These are phyloP conservation scores for Hafferia zeledoni DNA, from an alignment of 2,797 vertebrate genomes.

Conservation along the genomic window DNA sequence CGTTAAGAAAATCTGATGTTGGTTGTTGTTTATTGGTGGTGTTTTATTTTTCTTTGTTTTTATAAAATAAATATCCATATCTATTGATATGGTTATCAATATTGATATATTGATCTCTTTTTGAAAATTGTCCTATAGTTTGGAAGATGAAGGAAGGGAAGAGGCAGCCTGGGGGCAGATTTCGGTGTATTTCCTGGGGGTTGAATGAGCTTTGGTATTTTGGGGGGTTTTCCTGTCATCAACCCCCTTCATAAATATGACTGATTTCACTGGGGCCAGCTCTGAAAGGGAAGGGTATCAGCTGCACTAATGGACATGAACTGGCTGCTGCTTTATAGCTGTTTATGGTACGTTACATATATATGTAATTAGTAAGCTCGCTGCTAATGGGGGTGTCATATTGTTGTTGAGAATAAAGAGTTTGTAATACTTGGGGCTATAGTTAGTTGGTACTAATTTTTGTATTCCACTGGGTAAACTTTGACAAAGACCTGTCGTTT, in stretches of 20 bases:
- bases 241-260: background rate
- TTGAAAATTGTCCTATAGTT: background rate
- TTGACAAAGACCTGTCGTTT: slow-evolving; percentile 74
- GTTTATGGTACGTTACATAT: background rate
- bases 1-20: background rate
- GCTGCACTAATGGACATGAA: background rate
- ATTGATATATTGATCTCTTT: background rate
- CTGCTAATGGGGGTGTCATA: background rate
- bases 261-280: background rate
- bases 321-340: background rate
- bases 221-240: background rate
- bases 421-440: slow-evolving; percentile 23
- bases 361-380: background rate
- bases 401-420: slow-evolving; percentile 25
- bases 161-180: background rate
- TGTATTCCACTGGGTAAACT: slow-evolving; percentile 69
- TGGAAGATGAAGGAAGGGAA: background rate
- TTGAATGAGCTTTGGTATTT: background rate
- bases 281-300: background rate
- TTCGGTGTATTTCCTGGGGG: background rate
- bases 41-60: background rate
- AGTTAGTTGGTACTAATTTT: slow-evolving; percentile 63
- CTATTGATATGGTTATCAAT: too few species aligned
- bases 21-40: background rate
- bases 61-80: background rate